Percentiles rank a stretch among this genome's conserved stretches.
phyloP scores from a whole-genome alignment of 2,797 vertebrate genomes.

The Platalea minor region DNA sequence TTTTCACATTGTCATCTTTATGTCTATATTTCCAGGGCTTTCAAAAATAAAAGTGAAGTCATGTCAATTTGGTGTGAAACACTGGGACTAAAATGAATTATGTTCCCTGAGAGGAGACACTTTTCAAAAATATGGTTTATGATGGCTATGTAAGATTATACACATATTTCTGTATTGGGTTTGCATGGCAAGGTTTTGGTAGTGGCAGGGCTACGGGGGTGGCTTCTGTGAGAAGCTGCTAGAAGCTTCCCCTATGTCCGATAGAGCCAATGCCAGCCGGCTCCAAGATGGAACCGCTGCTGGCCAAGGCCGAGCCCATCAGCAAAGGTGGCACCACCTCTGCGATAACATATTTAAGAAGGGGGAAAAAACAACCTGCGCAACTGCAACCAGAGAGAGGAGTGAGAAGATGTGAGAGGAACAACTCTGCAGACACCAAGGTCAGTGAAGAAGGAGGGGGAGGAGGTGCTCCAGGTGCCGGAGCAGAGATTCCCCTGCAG shows the following conservation, averaged over 20 bases:
- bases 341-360: background rate
- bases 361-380: background rate
- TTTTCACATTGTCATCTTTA: background rate
- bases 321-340: accelerated
- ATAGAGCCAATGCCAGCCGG: background rate
- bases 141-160: background rate
- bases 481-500: background rate
- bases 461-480: background rate
- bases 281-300: accelerated
- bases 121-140: background rate
- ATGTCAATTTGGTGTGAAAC: background rate
- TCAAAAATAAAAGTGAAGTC: background rate
- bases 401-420: background rate
- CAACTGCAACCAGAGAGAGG: background rate
- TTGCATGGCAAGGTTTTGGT: background rate
- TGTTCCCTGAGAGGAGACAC: background rate
- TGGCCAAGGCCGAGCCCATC: background rate
- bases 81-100: background rate
- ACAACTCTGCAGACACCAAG: background rate
- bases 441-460: background rate
- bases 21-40: background rate
- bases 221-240: background rate
- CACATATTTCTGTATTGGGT: background rate
- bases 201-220: background rate
- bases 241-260: background rate